Conservation (phyloP, 2,888 invertebrate genomes). For the Scaptodrosophila latifasciaeformis region DNA sequence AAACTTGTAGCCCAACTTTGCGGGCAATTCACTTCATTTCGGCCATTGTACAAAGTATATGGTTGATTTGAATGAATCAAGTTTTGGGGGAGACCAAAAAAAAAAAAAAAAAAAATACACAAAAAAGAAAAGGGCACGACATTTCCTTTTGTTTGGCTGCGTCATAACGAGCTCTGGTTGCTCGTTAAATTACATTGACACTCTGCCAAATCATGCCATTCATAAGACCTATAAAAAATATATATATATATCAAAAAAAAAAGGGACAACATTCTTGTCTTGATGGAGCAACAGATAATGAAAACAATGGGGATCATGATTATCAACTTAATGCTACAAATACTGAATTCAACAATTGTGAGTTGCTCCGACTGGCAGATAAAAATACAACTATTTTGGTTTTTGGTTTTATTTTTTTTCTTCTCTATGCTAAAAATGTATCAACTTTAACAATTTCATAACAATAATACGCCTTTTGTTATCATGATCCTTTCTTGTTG, state of each 20-base stretch:
- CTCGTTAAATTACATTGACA: constrained; percentile 62
- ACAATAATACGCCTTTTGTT: constrained; percentile 7
- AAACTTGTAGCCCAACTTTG: no score
- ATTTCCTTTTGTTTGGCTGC: constrained; percentile 44
- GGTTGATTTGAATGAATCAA: no score
- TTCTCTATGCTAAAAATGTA: constrained; percentile 55
- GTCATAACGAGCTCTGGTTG: constrained; percentile 56
- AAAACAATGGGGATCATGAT: constrained; percentile 61
- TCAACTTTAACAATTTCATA: constrained; percentile 60
- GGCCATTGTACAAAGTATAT: no score
- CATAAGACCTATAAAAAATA: no score
- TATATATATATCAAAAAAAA: no score
- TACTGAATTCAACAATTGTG: constrained; percentile 59
- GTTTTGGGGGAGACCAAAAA: no score
- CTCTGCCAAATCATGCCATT: no score
- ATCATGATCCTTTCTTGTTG: not conserved
- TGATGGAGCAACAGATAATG: constrained; percentile 57
- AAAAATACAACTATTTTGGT: constrained; percentile 31
- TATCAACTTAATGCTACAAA: constrained; percentile 50
- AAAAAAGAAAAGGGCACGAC: no score
- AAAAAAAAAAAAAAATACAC: no score
- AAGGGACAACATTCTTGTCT: constrained; percentile 55
- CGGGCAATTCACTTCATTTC: no score
- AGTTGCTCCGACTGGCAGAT: constrained; percentile 42
- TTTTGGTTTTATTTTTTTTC: constrained; percentile 8